Evolutionary conservation across 2,797 vertebrate species (phyloP).

Genomic region (Syngnathus acus): DNA sequence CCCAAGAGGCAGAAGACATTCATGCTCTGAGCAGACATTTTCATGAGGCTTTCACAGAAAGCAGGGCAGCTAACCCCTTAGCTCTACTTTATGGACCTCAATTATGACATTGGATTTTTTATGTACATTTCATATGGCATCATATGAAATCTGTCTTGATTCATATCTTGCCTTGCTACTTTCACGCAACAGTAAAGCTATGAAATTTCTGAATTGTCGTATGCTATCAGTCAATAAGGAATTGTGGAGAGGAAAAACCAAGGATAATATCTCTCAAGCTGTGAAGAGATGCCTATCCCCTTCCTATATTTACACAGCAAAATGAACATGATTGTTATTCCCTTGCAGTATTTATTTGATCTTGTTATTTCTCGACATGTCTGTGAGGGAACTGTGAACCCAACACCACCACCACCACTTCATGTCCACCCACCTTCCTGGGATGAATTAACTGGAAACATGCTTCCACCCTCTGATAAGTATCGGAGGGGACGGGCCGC

Average conservation of each 20-base stretch:
- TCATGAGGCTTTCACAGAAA: neutral
- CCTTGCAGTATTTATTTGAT: conserved; percentile 46
- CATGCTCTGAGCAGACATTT: conserved; percentile 17
- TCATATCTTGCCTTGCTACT: conserved; percentile 24
- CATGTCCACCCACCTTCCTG: conserved; percentile 35
- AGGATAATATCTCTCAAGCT: conserved; percentile 46
- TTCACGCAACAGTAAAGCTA: conserved; percentile 40
- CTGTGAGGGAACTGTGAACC: conserved; percentile 27
- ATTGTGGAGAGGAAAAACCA: conserved; percentile 4
- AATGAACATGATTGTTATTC: conserved; percentile 40
- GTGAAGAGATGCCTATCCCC: conserved; percentile 38
- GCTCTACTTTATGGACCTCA: neutral
- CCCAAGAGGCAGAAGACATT: conserved; percentile 51
- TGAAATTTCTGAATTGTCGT: conserved; percentile 53
- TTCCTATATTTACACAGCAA: conserved; percentile 40
- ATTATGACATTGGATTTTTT: neutral
- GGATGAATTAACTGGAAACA: conserved; percentile 57
- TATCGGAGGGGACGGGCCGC: conserved; percentile 52
- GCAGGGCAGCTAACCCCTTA: neutral
- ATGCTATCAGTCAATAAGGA: conserved; percentile 35
- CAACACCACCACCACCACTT: neutral
- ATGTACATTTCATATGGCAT: neutral
- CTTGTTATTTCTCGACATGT: conserved; percentile 44
- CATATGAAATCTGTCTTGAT: conserved; percentile 7
- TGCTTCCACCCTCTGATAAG: conserved; percentile 51